These are phyloP conservation scores for Artemia sinica DNA, from an alignment of 2,888 invertebrate genomes.

Conservation along the genomic window DNA sequence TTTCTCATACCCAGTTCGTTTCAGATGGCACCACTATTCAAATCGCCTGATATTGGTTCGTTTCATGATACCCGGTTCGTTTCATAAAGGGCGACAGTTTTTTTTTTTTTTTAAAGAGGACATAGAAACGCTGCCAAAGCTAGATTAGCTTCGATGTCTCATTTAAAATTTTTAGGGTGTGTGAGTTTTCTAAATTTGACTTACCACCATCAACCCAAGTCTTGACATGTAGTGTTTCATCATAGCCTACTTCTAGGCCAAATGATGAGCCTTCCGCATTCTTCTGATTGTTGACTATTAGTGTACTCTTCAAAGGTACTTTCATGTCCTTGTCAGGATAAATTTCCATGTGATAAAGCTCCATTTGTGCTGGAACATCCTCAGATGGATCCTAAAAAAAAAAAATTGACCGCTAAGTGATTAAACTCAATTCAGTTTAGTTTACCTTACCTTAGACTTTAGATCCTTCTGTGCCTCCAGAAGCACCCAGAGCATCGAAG, in stretches of 20 bases:
- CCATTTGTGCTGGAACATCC: constrained; percentile 18
- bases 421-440: not conserved
- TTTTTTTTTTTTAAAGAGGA: too few relatives aligned
- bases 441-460: too few relatives aligned
- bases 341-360: constrained; percentile 26
- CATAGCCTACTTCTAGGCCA: constrained; percentile 26
- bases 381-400: constrained; percentile 22
- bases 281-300: constrained; percentile 13
- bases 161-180: too few relatives aligned
- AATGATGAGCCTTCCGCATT: constrained; percentile 16
- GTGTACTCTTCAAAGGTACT: constrained; percentile 20
- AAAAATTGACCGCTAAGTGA: not conserved
- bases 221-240: constrained; percentile 28
- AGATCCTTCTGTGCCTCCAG: too few relatives aligned
- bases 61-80: too few relatives aligned
- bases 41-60: too few relatives aligned
- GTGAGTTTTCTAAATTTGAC: not conserved
- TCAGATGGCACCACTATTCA: too few relatives aligned
- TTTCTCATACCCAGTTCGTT: too few relatives aligned
- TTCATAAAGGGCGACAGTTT: too few relatives aligned
- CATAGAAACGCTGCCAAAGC: too few relatives aligned
- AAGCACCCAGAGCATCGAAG: too few relatives aligned
- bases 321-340: constrained; percentile 26
- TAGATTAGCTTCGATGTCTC: too few relatives aligned
- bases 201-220: constrained; percentile 28